Percentiles rank a stretch among this genome's conserved stretches.
Conservation (phyloP, 1,140 invertebrate species). For the Micrasema minimum region DNA sequence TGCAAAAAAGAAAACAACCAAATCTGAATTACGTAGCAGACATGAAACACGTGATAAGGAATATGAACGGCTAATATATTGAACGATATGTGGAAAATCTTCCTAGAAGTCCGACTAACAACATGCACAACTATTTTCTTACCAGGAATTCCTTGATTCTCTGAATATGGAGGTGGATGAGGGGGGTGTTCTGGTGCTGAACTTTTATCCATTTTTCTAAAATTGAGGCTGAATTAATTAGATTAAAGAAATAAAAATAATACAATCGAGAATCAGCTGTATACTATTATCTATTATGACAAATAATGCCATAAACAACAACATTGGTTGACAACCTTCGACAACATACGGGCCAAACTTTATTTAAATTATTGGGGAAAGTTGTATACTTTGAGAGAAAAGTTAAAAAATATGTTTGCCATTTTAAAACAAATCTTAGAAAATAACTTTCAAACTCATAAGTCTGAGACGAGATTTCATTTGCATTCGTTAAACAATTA, state of each 20-base stretch:
- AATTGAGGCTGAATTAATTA: conserved; percentile 4
- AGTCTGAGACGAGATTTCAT: too few relatives aligned
- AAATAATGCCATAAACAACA: background rate
- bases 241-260: background rate
- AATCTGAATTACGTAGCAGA: background rate
- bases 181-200: conserved; percentile 47
- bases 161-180: conserved; percentile 52
- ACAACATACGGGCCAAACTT: background rate
- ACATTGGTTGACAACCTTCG: too few relatives aligned
- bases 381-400: too few relatives aligned
- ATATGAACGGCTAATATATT: background rate
- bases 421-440: too few relatives aligned
- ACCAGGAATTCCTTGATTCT: conserved; percentile 53
- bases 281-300: background rate
- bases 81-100: too few relatives aligned
- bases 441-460: too few relatives aligned
- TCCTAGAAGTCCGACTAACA: background rate
- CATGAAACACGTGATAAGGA: background rate
- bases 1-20: too few relatives aligned
- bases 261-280: background rate
- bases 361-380: too few relatives aligned
- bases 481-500: too few relatives aligned
- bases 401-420: too few relatives aligned
- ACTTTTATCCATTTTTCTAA: conserved; percentile 34
- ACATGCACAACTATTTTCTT: conserved; percentile 13